Conservation (phyloP, 2,888 invertebrate genomes). For the Gisinianus flammeolus region DNA sequence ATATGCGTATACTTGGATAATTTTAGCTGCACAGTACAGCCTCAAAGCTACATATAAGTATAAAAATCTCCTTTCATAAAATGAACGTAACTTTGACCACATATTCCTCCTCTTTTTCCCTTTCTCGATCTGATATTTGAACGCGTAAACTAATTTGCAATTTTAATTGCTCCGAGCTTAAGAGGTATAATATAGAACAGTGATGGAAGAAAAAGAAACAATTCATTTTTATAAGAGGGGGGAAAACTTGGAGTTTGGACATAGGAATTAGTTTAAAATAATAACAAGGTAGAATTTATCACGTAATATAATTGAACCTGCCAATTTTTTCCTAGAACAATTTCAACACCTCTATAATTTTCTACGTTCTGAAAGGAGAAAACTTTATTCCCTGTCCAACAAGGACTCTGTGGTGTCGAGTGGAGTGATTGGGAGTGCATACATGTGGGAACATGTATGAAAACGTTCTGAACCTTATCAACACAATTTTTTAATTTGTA, state of each 20-base stretch:
- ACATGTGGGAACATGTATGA: too few relatives aligned
- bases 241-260: neutral
- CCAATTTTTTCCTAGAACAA: conserved; percentile 7
- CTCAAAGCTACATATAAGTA: too few relatives aligned
- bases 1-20: neutral
- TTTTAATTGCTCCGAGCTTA: conserved; percentile 19
- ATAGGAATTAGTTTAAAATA: conserved; percentile 1
- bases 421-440: too few relatives aligned
- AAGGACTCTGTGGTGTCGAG: too few relatives aligned
- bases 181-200: neutral
- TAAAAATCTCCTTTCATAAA: too few relatives aligned
- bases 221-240: neutral
- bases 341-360: conserved; percentile 37
- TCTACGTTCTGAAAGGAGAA: neutral
- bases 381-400: neutral
- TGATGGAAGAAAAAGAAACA: neutral
- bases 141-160: conserved; percentile 16
- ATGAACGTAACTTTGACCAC: too few relatives aligned
- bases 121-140: neutral
- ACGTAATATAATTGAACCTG: conserved; percentile 21
- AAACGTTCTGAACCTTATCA: too few relatives aligned
- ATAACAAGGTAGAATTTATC: neutral
- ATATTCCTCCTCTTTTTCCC: too few relatives aligned
- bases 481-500: too few relatives aligned
- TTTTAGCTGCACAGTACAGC: too few relatives aligned